phyloP scores from a whole-genome alignment of 37 sponge, comb jelly and placozoan species.

The Haliclona indistincta region DNA sequence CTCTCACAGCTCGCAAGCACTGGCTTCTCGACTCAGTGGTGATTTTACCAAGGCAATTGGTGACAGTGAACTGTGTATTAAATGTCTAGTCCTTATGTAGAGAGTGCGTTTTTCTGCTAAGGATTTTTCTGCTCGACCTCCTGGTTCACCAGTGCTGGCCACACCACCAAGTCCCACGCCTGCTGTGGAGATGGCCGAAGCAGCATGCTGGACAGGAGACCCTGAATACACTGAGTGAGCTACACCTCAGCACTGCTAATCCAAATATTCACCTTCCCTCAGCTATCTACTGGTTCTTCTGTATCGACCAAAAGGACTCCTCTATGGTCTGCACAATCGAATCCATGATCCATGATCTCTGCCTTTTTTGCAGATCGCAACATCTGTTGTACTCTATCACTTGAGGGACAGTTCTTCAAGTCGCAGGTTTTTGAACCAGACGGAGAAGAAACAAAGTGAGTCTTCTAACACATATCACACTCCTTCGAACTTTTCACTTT shows the following conservation, averaged over 20 bases:
- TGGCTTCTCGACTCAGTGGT: constrained; percentile 11
- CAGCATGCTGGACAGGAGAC: constrained; percentile 57
- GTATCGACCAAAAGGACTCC: constrained; percentile 32
- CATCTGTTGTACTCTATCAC: constrained; percentile 40
- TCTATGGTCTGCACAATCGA: background rate
- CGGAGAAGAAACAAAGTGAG: constrained; percentile 5
- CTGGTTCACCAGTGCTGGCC: background rate
- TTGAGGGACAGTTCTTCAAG: constrained; percentile 31
- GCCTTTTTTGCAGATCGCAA: constrained; percentile 9
- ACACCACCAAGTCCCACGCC: constrained; percentile 27
- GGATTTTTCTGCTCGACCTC: too few relatives aligned
- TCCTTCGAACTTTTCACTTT: background rate
- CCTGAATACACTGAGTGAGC: constrained; percentile 58
- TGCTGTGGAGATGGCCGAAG: constrained; percentile 54
- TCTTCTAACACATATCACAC: background rate
- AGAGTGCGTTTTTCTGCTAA: too few relatives aligned
- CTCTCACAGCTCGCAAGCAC: constrained; percentile 6
- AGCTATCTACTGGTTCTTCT: constrained; percentile 49
- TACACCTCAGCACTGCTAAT: background rate
- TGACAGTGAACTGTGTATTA: too few relatives aligned
- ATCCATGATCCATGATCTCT: background rate
- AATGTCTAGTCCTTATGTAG: too few relatives aligned
- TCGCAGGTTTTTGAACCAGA: constrained; percentile 24
- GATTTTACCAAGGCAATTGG: too few relatives aligned
- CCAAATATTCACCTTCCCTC: background rate